Conservation (phyloP, 2,797 vertebrate genomes). For the Eulemur coronatus region DNA sequence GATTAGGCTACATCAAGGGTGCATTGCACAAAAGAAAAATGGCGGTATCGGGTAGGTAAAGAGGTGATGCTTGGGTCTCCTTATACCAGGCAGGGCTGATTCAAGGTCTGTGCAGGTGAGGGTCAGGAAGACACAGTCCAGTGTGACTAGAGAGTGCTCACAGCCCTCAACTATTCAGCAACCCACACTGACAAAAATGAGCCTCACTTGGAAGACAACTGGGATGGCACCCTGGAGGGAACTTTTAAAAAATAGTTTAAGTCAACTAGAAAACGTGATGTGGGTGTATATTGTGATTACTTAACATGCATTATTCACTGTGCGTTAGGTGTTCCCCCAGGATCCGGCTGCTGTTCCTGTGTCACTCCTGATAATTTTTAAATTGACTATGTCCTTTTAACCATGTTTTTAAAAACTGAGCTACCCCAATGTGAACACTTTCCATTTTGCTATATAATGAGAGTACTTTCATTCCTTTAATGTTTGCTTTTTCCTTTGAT, state of each 20-base stretch:
- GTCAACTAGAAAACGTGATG: conserved; percentile 50
- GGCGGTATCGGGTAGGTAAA: not conserved
- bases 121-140: not conserved
- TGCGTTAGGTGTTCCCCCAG: not conserved
- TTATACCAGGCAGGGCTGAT: not conserved
- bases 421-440: conserved; percentile 68
- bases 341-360: not conserved
- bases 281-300: not conserved
- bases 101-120: not conserved
- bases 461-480: conserved; percentile 74
- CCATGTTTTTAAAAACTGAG: conserved; percentile 63
- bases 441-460: conserved; percentile 71
- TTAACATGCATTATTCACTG: conserved; percentile 44
- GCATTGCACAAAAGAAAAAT: not conserved
- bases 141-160: not conserved
- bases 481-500: conserved; percentile 79
- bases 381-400: conserved; percentile 72
- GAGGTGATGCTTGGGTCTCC: not conserved
- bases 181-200: not conserved
- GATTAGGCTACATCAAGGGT: not conserved
- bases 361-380: conserved; percentile 64
- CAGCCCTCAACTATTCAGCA: not conserved
- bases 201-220: not conserved
- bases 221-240: not conserved
- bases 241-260: not conserved